Base-by-base conservation (phyloP, 2,113 vertebrate genomes). In the Camelus bactrianus region DNA sequence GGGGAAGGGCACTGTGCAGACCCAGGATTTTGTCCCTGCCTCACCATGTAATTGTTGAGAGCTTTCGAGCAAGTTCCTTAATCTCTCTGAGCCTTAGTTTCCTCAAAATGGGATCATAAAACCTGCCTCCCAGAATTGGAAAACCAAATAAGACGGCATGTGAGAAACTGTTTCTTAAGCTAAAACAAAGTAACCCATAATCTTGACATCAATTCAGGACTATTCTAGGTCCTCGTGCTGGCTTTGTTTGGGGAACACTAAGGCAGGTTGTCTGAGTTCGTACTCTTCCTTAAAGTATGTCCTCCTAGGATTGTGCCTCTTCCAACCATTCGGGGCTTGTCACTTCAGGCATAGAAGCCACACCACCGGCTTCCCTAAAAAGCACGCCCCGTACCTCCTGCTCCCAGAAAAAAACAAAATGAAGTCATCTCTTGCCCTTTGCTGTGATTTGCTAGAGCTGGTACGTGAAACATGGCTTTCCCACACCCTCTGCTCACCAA, bases 1-100 rank as follows among this genome's bases (percentile, higher is more conserved):
- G 38, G 13, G 22, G 20, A 28, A 26, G 60, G 52, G 22, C 8
- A 1, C 3, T 5, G 13, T 0, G 6, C 3, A 5, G 46, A n/a
- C 26, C 67, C 8, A 3, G 20, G 20, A 22, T 30, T 35, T 20
- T 16, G 8, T 3, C 9, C 19, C 12, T n/a, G 58, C 58, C 16
- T 50, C 15, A 4, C 22, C 14, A 22, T 2, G 9, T 38, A 12
- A 38, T 3, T 12, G 19, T 5, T 22, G 56, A n/a, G 60, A 83
- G 54, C 3, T 58, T 76, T 46, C 2, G 20, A 89, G 17, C 32
- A 58, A 9, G 10, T 35, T 75, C 3, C 16, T 77, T 48, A 28
- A 69, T 42, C 38, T 42, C 38, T 42, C 38, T 42, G 38, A 42
- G 38, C 38, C 38, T 42, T 42, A 42, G 38, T 87, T 42, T 42